These are phyloP conservation scores for Kuschelorhynchus macadamiae DNA, from an alignment of 2,888 invertebrate species.

Conservation along the genomic window DNA sequence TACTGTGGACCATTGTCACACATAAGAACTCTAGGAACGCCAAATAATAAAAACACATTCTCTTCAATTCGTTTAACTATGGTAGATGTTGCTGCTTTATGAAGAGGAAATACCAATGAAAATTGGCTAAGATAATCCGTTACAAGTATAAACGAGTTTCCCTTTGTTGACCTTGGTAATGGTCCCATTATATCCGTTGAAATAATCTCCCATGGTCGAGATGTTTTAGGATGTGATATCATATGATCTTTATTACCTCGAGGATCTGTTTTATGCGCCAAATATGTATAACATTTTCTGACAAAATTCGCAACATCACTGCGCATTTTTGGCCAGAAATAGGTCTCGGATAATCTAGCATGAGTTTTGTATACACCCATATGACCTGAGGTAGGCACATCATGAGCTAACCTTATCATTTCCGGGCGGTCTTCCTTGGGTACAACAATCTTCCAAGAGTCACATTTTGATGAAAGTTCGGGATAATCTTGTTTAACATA, in stretches of 20 bases:
- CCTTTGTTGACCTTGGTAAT: slow-evolving; percentile 34
- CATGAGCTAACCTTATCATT: too few species aligned
- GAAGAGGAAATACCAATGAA: slow-evolving; percentile 22
- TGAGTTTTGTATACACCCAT: too few species aligned
- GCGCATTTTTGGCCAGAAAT: too few species aligned
- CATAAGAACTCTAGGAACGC: not conserved
- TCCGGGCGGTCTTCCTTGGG: too few species aligned
- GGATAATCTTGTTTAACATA: too few species aligned
- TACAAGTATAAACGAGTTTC: slow-evolving; percentile 26
- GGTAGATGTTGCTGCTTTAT: not conserved
- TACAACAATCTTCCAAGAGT: too few species aligned
- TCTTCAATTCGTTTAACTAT: not conserved
- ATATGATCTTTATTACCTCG: slow-evolving; percentile 7
- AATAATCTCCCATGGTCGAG: slow-evolving; percentile 54
- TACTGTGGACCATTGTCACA: not conserved
- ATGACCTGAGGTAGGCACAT: too few species aligned
- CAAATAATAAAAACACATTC: too few species aligned
- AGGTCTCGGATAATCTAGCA: too few species aligned
- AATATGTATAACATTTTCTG: not conserved
- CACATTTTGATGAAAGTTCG: too few species aligned
- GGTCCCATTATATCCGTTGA: slow-evolving; percentile 42
- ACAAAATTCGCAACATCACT: too few species aligned
- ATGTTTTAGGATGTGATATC: slow-evolving; percentile 59
- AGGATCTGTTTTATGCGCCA: not conserved
- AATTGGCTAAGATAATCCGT: slow-evolving; percentile 39